Evolutionary conservation across 2,888 invertebrate genomes (phyloP).

Genomic region (Pasiphila rectangulata): DNA sequence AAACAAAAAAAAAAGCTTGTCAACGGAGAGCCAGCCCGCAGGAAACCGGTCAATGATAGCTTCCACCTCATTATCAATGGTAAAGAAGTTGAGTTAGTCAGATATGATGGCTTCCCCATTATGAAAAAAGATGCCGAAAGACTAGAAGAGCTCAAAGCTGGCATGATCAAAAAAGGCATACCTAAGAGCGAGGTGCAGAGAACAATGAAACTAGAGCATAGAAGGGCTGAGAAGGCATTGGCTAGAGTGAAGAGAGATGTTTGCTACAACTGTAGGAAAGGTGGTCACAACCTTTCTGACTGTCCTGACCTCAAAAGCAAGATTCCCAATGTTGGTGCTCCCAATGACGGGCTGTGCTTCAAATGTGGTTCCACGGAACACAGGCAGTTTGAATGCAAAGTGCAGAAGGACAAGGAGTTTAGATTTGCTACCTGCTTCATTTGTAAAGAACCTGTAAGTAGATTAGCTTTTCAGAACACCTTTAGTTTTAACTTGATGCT

Average conservation of each 20-base stretch:
- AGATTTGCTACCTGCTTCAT: constrained; percentile 94
- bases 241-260: constrained; percentile 84
- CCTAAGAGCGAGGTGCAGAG: constrained; percentile 84
- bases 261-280: constrained; percentile 88
- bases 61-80: constrained; percentile 83
- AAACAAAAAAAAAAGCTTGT: constrained; percentile 45
- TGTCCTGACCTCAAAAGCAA: constrained; percentile 86
- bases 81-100: constrained; percentile 80
- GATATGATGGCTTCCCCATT: constrained; percentile 86
- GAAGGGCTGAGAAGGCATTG: constrained; percentile 86
- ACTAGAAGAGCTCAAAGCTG: constrained; percentile 80
- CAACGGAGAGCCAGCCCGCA: constrained; percentile 58
- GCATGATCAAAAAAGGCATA: constrained; percentile 84
- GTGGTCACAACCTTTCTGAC: constrained; percentile 90
- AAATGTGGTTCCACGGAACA: constrained; percentile 96
- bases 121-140: constrained; percentile 86
- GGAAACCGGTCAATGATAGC: constrained; percentile 70
- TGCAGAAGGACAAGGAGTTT: constrained; percentile 83
- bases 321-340: constrained; percentile 68
- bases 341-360: constrained; percentile 89
- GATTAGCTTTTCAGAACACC: background rate
- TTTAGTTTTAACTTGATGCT: too few relatives aligned
- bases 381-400: constrained; percentile 86
- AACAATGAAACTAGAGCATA: constrained; percentile 85
- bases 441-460: constrained; percentile 86